Base-by-base conservation (phyloP, 2,113 vertebrate genomes). In the Lasiurus borealis region DNA sequence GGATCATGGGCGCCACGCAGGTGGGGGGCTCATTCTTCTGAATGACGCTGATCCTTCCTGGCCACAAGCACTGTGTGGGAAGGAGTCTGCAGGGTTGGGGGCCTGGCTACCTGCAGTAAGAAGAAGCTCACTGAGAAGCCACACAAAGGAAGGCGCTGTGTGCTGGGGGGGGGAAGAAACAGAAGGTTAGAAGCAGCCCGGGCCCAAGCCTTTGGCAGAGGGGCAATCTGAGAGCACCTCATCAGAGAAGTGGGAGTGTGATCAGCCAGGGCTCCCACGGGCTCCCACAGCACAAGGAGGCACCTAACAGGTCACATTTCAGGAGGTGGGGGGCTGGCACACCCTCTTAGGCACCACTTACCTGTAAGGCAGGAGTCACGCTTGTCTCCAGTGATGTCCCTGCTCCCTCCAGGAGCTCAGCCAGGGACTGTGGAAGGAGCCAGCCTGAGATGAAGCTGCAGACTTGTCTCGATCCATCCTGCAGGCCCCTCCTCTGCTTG, bases 81-180 rank as follows among this genome's bases (percentile, higher is more conserved):
- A 40, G 40, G 40, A 78, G 40, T 62, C 68, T 44, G 19, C 27
- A 66, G 54, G 80, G n/a, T 62, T 96, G 48, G 36, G 27, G 25
- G 83, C 59, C 8, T 89, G 81, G 81, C 46, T 34, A 19, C 54
- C 14, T 54, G 23, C 54, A 15, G 27, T 59, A 69, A 40, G 73
- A 80, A 64, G 77, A 80, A 75, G 52, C 31, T 88, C 52, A 52
- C 21, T 36, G 69, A 7, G 62, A 92, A 96, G 52, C 19, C 7
- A 10, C n/a, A 82, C n/a, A 77, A 57, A 84, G 14, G 48, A 76
- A 76, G 0, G 27, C 27, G 13, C 16, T 48, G 66, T 68, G 12
- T 77, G 66, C 91, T 73, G 72, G 29, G 81, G 95, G 81, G 95
- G 76, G 92, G 88, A 86, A 80, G 91, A 86, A 86, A 72, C 36